phyloP scores from a whole-genome alignment of 2,113 vertebrate genomes.

The Narcine bancroftii region DNA sequence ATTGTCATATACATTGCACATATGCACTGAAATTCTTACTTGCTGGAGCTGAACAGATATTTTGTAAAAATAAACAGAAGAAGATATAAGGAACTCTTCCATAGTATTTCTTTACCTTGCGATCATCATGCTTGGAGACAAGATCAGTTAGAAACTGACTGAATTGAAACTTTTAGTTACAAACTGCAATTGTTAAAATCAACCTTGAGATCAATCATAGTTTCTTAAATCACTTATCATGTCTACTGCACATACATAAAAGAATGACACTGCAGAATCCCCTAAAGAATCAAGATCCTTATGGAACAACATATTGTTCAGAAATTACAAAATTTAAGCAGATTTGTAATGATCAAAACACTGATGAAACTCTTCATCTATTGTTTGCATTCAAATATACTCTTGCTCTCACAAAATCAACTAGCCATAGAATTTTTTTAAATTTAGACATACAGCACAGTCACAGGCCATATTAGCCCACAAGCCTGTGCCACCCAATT shows the following conservation, averaged over 20 bases:
- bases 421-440: too few relatives aligned
- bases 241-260: background rate
- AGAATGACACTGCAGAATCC: background rate
- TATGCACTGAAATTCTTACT: too few relatives aligned
- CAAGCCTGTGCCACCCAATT: too few relatives aligned
- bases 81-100: too few relatives aligned
- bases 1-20: too few relatives aligned
- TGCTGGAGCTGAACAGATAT: too few relatives aligned
- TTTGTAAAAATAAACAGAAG: too few relatives aligned
- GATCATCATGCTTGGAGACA: background rate
- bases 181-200: background rate
- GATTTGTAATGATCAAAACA: background rate
- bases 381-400: background rate
- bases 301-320: background rate
- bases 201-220: background rate
- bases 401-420: too few relatives aligned
- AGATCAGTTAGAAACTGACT: background rate
- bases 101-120: background rate
- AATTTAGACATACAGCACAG: too few relatives aligned
- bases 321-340: background rate
- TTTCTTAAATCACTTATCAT: too few relatives aligned
- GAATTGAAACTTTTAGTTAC: background rate
- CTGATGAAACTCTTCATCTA: background rate
- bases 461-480: too few relatives aligned
- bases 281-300: background rate